phyloP scores from a whole-genome alignment of 2,797 vertebrate genomes.

The Manis crassicaudata region DNA sequence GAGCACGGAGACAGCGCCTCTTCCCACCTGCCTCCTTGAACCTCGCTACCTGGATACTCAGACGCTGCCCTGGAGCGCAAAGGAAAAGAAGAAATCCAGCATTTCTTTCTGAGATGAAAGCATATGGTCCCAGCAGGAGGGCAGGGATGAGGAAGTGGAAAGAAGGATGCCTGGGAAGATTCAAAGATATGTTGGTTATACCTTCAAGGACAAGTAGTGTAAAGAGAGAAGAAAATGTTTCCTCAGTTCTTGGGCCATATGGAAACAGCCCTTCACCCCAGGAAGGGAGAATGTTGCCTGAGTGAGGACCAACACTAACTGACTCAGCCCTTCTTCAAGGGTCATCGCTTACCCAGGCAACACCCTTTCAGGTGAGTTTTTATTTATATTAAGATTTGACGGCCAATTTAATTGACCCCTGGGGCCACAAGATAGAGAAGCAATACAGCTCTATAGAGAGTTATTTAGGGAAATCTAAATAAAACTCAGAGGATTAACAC shows the following conservation, averaged over 20 bases:
- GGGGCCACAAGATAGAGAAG: slow-evolving; percentile 18
- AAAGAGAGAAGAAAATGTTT: slow-evolving; percentile 17
- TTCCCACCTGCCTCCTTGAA: not conserved
- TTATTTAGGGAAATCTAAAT: slow-evolving; percentile 2
- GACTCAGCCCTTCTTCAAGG: slow-evolving; percentile 37
- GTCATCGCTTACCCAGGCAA: not conserved
- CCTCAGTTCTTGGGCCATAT: not conserved
- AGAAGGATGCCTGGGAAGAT: slow-evolving; percentile 12
- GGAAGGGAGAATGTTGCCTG: not conserved
- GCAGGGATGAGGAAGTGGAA: not conserved
- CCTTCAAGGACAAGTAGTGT: slow-evolving; percentile 48
- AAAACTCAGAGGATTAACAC: slow-evolving; percentile 23
- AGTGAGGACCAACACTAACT: not conserved
- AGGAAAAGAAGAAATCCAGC: not conserved
- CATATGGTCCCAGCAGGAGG: not conserved
- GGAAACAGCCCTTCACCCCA: slow-evolving; percentile 10
- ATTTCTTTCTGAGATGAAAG: slow-evolving; percentile 48
- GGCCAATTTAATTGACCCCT: not conserved
- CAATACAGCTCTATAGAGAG: not conserved
- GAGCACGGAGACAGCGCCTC: not conserved
- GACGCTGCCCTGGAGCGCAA: slow-evolving; percentile 1
- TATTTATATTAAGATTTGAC: slow-evolving; percentile 46
- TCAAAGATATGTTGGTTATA: not conserved
- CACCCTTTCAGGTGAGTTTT: not conserved
- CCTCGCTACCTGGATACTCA: not conserved